Percentiles rank a stretch among this genome's conserved stretches.
These are phyloP conservation scores for Urophycis tenuis DNA, from an alignment of 2,797 vertebrate genomes.

Conservation along the genomic window DNA sequence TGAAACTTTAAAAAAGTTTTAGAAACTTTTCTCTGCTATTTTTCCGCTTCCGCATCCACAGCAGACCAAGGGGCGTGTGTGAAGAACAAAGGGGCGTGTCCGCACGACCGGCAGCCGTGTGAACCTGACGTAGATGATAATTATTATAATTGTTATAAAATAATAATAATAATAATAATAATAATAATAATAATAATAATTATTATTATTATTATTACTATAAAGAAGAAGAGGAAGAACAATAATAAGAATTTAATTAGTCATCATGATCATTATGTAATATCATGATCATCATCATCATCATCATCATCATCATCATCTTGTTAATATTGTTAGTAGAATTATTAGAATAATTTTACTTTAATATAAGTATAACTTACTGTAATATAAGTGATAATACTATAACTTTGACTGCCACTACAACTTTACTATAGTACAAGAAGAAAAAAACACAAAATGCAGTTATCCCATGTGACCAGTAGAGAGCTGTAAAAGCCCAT, in stretches of 20 bases:
- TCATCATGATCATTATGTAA: background rate
- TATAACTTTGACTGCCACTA: no score
- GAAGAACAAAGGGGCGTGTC: background rate
- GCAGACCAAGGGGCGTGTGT: background rate
- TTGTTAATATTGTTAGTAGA: no score
- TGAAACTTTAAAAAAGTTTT: background rate
- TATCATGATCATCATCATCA: background rate
- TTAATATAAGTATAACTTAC: no score
- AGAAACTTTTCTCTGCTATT: background rate
- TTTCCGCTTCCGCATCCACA: slow-evolving; percentile 1
- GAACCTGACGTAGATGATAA: background rate
- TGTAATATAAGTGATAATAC: background rate
- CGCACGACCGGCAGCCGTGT: background rate
- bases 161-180: background rate
- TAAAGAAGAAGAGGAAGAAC: no score
- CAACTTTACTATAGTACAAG: background rate
- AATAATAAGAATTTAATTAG: background rate
- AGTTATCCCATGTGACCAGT: background rate
- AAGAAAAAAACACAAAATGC: background rate
- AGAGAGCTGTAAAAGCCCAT: background rate
- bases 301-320: background rate
- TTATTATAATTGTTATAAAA: no score
- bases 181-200: background rate
- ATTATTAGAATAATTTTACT: no score
- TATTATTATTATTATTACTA: background rate